Evolutionary conservation across 2,797 vertebrate genomes (phyloP).

Genomic region (Ficedula albicollis): DNA sequence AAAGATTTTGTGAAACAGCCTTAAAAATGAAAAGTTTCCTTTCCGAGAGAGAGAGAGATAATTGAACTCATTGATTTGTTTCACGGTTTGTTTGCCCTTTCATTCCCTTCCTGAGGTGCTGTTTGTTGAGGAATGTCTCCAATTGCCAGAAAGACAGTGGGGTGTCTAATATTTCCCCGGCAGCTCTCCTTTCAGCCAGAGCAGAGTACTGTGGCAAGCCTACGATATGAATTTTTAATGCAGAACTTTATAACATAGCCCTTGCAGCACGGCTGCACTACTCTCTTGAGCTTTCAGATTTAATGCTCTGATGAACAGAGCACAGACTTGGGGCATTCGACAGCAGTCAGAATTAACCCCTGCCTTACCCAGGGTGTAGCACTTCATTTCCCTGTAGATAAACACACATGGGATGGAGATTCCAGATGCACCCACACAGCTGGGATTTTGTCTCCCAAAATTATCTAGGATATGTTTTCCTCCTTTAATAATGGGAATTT

Average conservation of each 20-base stretch:
- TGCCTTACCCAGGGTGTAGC: background rate
- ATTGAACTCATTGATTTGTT: constrained; percentile 83
- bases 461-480: background rate
- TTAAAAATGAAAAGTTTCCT: constrained; percentile 77
- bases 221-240: constrained; percentile 87
- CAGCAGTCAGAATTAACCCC: constrained; percentile 79
- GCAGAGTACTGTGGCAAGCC: constrained; percentile 80
- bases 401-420: background rate
- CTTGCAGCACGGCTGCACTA: constrained; percentile 73
- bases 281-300: constrained; percentile 84
- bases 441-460: background rate
- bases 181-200: constrained; percentile 79
- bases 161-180: constrained; percentile 78
- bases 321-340: constrained; percentile 72
- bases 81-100: constrained; percentile 81
- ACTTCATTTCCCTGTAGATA: constrained; percentile 61
- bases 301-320: constrained; percentile 82
- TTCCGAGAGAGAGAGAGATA: constrained; percentile 69
- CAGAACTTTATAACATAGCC: constrained; percentile 77
- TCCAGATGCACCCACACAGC: background rate
- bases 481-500: background rate
- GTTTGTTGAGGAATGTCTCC: constrained; percentile 83
- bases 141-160: constrained; percentile 80
- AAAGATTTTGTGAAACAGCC: constrained; percentile 65
- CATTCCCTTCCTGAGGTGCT: constrained; percentile 79